These are phyloP conservation scores for Eucriotettix oculatus DNA, from an alignment of 2,888 invertebrate species.

Conservation along the genomic window DNA sequence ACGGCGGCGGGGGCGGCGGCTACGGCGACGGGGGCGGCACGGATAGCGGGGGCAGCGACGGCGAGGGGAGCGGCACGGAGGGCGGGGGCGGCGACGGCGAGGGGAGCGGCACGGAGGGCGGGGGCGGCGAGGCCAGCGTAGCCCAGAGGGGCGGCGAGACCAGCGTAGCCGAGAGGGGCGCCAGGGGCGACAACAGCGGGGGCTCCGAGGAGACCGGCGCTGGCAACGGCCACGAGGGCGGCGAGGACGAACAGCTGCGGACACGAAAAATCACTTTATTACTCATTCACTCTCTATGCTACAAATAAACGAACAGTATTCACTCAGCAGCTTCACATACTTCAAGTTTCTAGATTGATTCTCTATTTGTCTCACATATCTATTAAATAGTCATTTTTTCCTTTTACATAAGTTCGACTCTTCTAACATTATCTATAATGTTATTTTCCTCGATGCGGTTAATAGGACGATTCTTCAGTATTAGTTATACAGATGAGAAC, in stretches of 20 bases:
- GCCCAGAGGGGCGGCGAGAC: background rate
- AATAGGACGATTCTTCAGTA: too few species aligned
- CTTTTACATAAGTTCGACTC: too few species aligned
- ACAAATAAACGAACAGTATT: too few species aligned
- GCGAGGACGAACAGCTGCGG: conserved; percentile 9
- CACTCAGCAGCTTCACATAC: too few species aligned
- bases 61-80: background rate
- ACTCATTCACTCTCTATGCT: too few species aligned
- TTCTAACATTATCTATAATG: too few species aligned
- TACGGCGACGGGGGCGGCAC: background rate
- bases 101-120: background rate
- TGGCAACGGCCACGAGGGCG: conserved; percentile 12
- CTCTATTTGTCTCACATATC: too few species aligned
- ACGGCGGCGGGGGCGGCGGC: background rate
- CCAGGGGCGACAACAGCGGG: conserved; percentile 9
- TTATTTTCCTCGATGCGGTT: too few species aligned
- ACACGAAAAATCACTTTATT: too few species aligned
- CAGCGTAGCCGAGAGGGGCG: conserved; percentile 1
- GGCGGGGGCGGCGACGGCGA: background rate
- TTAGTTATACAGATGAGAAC: too few species aligned
- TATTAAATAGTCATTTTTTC: too few species aligned
- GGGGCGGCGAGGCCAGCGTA: background rate
- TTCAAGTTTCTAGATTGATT: too few species aligned
- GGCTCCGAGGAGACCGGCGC: conserved; percentile 9
- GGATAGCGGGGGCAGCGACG: background rate